Base-by-base conservation (phyloP, 2,888 invertebrate genomes). In the Pachycephus smyrnensis region DNA sequence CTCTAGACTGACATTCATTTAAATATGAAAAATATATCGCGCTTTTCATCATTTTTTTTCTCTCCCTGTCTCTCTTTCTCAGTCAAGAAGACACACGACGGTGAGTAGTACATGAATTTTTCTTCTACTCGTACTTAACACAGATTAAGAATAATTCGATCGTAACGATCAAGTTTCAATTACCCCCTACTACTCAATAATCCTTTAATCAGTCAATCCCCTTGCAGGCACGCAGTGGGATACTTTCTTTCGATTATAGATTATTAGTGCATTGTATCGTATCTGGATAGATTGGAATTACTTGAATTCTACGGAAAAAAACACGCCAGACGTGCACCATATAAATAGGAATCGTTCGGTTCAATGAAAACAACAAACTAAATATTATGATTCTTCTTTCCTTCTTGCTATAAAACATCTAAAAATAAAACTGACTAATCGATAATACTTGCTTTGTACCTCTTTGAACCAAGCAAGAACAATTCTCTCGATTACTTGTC, bases 111-210 rank as follows among this genome's bases (percentile, higher is more conserved):
- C 55, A 55, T 55, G 23, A 23, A 33, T 73, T 73, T 81, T 77
- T 79, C 86, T 87, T 86, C 85, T 84, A 84, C 86, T 87, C 87
- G 88, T 89, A 90, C 86, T 88, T 90, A 91, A 90, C 90, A 89
- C 89, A 89, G 88, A 84, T 83, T 88, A 85, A 89, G 89, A 89
- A 88, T 87, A 89, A 88, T 83, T 86, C 86, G 85, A 86, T 87
- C 81, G 80, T 81, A 81, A 23, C 81, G 79, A 80, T 78, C 79
- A 80, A 71, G 75, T 77, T 74, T 79, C 78, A 78, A 75, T 55
- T 55, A 55, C 23, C 55, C 23, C 55, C 55, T 55, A 15, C 40
- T 40, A 80, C 76, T 80, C 80, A 77, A 80, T 76, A 79, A 83
- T 82, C 80, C 79, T 75, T 75, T 79, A 76, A 74, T 79, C 79